phyloP scores from a whole-genome alignment of 2,888 invertebrate species.

The Melanostoma scalare region DNA sequence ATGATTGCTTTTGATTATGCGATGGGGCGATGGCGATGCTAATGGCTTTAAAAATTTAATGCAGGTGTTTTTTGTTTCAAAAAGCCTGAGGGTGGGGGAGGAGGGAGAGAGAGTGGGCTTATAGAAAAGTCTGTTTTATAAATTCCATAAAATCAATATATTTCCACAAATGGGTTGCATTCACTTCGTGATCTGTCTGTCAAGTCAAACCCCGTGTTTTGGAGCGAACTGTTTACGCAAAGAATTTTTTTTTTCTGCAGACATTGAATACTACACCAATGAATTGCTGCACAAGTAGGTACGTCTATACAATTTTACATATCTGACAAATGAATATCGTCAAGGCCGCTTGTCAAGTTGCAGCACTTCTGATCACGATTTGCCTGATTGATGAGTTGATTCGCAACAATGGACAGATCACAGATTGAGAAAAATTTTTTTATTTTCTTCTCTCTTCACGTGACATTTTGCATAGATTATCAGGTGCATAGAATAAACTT shows the following conservation, averaged over 20 bases:
- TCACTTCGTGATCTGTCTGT: conserved; percentile 39
- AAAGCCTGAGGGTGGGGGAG: conserved; percentile 11
- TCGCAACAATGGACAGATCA: conserved; percentile 43
- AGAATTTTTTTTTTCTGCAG: neutral
- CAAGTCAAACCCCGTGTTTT: conserved; percentile 4
- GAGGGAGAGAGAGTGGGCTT: conserved; percentile 1
- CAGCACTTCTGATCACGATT: conserved; percentile 59
- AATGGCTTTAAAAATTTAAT: conserved; percentile 41
- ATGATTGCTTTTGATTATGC: conserved; percentile 57
- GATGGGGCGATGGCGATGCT: conserved; percentile 50
- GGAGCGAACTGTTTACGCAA: neutral
- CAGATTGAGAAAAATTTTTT: conserved; percentile 31
- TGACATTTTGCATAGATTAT: conserved; percentile 34
- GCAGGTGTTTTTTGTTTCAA: conserved; percentile 54
- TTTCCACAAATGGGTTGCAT: neutral
- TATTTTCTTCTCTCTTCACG: conserved; percentile 3
- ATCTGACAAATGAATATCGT: conserved; percentile 56
- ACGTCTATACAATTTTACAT: neutral
- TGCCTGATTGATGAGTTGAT: conserved; percentile 61
- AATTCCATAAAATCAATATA: conserved; percentile 33
- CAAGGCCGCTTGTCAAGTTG: conserved; percentile 62
- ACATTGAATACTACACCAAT: neutral
- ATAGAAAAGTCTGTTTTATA: neutral
- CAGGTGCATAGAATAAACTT: conserved; percentile 23
- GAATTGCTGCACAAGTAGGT: conserved; percentile 11